Conservation (phyloP, 2,113 vertebrate genomes). For the Oreochromis tanganicae region DNA sequence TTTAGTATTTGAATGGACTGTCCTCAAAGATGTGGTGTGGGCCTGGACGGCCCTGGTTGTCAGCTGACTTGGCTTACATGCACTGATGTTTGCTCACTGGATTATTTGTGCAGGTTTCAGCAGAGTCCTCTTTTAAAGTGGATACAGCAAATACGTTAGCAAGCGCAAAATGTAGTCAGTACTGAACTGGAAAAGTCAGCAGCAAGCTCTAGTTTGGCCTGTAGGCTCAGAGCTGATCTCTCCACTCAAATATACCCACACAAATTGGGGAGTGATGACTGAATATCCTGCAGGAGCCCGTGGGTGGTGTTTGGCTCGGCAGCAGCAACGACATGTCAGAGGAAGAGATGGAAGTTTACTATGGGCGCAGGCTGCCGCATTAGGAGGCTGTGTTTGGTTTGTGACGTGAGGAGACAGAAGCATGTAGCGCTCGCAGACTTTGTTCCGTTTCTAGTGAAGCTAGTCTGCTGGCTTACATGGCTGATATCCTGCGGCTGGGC, state of each 20-base stretch:
- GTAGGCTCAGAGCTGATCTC: background rate
- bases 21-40: background rate
- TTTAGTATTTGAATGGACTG: background rate
- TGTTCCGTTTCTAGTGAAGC: background rate
- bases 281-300: background rate
- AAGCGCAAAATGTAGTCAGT: background rate
- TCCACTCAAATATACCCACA: background rate
- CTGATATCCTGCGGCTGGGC: background rate
- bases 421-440: background rate
- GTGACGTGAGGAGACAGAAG: background rate
- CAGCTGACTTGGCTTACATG: background rate
- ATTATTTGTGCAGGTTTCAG: background rate
- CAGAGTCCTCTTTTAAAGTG: background rate
- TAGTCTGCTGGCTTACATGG: background rate
- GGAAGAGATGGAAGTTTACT: background rate
- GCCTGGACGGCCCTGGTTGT: background rate
- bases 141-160: background rate
- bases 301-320: background rate
- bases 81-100: background rate
- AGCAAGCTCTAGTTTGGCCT: background rate
- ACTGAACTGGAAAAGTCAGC: background rate
- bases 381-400: background rate
- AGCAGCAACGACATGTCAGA: background rate
- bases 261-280: background rate
- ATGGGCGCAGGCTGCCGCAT: background rate